These are phyloP conservation scores for Limenitis camilla DNA, from an alignment of 2,888 invertebrate genomes.

Conservation along the genomic window DNA sequence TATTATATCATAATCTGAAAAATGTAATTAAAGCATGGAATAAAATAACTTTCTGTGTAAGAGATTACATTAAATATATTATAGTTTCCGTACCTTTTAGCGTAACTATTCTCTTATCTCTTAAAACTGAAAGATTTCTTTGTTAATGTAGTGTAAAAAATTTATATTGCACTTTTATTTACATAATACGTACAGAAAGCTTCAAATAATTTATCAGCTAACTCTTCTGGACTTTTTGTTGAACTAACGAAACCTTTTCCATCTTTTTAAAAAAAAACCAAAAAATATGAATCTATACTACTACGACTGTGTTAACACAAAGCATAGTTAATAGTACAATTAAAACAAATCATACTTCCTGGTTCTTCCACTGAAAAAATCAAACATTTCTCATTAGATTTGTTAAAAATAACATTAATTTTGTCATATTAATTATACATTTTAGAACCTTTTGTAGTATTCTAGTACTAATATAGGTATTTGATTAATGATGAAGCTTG, in stretches of 20 bases:
- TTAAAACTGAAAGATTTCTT: constrained; percentile 35
- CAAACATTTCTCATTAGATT: too few relatives aligned
- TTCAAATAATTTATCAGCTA: constrained; percentile 49
- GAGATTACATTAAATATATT: too few relatives aligned
- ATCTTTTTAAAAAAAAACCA: constrained; percentile 28
- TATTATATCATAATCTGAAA: constrained; percentile 43
- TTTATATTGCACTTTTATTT: constrained; percentile 3
- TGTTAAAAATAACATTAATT: too few relatives aligned
- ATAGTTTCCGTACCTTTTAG: constrained; percentile 31
- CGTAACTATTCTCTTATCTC: constrained; percentile 34
- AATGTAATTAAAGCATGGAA: too few relatives aligned
- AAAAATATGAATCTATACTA: constrained; percentile 3
- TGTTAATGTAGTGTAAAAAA: constrained; percentile 1
- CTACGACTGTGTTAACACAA: not conserved
- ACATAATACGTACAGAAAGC: constrained; percentile 45
- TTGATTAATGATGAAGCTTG: not conserved
- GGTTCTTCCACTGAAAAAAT: constrained; percentile 35
- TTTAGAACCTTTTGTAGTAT: too few relatives aligned
- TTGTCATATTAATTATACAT: too few relatives aligned
- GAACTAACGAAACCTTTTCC: constrained; percentile 52
- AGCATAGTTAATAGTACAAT: not conserved
- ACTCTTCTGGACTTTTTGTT: constrained; percentile 33
- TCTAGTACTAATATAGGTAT: too few relatives aligned
- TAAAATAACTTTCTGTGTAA: too few relatives aligned
- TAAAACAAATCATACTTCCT: constrained; percentile 32